Conservation (phyloP, 2,888 invertebrate species). For the Isotomurus palustris region DNA sequence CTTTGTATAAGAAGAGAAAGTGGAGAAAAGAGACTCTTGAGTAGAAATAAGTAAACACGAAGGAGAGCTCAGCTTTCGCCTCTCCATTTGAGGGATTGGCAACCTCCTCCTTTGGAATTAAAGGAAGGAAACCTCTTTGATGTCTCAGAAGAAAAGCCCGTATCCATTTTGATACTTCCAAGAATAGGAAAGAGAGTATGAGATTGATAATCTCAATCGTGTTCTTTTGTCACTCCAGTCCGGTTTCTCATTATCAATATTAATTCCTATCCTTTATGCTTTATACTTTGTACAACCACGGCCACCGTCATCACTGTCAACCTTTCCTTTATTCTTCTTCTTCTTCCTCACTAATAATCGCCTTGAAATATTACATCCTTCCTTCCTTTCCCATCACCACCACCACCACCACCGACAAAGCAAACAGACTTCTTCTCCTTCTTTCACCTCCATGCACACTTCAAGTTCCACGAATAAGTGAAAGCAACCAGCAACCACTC, state of each 20-base stretch:
- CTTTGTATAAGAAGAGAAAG: too few relatives aligned
- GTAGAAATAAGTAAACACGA: too few relatives aligned
- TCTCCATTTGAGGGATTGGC: too few relatives aligned
- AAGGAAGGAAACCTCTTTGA: conserved; percentile 18
- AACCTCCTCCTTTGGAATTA: background rate
- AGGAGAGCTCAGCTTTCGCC: too few relatives aligned
- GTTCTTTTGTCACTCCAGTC: background rate
- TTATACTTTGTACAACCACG: background rate
- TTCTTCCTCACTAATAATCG: background rate
- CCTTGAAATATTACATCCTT: conserved; percentile 3
- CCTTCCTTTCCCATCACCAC: background rate
- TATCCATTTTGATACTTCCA: background rate
- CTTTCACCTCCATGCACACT: background rate
- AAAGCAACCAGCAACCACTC: too few relatives aligned
- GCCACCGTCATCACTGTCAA: background rate
- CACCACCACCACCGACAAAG: background rate
- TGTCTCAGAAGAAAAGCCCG: background rate
- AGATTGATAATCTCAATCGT: background rate
- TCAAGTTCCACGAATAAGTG: too few relatives aligned
- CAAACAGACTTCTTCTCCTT: background rate
- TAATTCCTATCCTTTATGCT: too few relatives aligned
- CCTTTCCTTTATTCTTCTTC: background rate
- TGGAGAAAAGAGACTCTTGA: too few relatives aligned
- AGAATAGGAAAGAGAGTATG: background rate
- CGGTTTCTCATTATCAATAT: conserved; percentile 1